Conservation (phyloP, 2,797 vertebrate genomes). For the Schizothorax lantsangensis region DNA sequence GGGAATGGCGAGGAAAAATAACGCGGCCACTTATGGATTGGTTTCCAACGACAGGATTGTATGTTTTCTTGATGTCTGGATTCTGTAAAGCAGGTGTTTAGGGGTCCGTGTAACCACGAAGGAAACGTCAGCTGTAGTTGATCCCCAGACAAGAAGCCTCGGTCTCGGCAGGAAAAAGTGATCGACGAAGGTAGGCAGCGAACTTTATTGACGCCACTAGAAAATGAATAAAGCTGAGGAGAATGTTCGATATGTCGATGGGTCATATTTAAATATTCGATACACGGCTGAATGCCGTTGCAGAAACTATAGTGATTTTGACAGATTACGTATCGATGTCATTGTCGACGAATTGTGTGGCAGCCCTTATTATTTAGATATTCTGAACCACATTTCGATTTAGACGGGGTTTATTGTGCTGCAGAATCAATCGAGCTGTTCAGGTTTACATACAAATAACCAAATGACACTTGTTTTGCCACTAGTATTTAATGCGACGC, state of each 20-base stretch:
- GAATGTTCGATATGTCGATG: neutral
- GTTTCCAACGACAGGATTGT: constrained; percentile 66
- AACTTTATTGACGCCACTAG: constrained; percentile 46
- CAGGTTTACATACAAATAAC: neutral
- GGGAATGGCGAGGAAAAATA: constrained; percentile 69
- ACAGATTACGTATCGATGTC: neutral
- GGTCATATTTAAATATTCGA: constrained; percentile 7
- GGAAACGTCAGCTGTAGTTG: constrained; percentile 58
- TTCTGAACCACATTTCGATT: neutral
- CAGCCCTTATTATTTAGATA: neutral
- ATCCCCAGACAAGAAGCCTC: constrained; percentile 43
- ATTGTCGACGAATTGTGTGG: neutral
- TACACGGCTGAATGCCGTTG: neutral
- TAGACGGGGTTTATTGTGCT: neutral
- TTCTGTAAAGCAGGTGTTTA: constrained; percentile 68
- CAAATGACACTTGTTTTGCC: constrained; percentile 37
- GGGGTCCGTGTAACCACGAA: constrained; percentile 67
- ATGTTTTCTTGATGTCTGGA: constrained; percentile 52
- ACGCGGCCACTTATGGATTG: constrained; percentile 66
- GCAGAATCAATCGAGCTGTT: neutral
- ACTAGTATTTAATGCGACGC: neutral
- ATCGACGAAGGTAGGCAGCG: constrained; percentile 69
- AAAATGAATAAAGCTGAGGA: constrained; percentile 21
- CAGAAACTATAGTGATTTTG: neutral
- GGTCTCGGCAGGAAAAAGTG: constrained; percentile 64